Evolutionary conservation across 2,113 vertebrate species (phyloP).

Genomic region (Amphiprion ocellaris): DNA sequence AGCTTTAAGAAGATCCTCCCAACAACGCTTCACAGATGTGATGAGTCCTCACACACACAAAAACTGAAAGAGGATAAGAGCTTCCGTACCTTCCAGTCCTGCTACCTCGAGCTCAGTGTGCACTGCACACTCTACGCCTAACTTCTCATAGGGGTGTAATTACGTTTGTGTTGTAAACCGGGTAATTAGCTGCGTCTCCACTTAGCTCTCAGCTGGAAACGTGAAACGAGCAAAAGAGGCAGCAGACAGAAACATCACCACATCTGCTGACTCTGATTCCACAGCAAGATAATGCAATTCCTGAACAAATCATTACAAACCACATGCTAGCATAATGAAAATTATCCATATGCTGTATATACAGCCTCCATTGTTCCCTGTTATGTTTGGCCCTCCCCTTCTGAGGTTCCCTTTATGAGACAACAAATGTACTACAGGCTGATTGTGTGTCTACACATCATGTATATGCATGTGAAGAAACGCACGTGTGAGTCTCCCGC

Average conservation of each 20-base stretch:
- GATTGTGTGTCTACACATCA: neutral
- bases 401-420: constrained; percentile 12
- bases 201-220: constrained; percentile 72
- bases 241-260: constrained; percentile 43
- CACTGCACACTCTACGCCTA: constrained; percentile 31
- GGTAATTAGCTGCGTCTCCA: constrained; percentile 72
- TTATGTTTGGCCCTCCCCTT: constrained; percentile 2
- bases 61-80: neutral
- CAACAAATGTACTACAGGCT: neutral
- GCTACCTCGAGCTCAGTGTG: constrained; percentile 23
- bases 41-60: constrained; percentile 18
- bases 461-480: neutral
- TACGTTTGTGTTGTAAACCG: constrained; percentile 72
- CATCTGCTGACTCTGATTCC: constrained; percentile 57
- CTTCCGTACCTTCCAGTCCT: neutral
- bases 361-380: constrained; percentile 6
- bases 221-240: constrained; percentile 19
- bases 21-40: constrained; percentile 15
- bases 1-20: constrained; percentile 17
- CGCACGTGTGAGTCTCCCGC: neutral
- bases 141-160: constrained; percentile 69
- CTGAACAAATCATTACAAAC: constrained; percentile 62
- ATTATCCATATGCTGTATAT: constrained; percentile 44
- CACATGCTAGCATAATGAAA: constrained; percentile 46
- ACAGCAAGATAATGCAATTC: constrained; percentile 33